Evolutionary conservation across 1,140 invertebrate species (phyloP), one percentile per base, ranked within the genome.

Genomic region (Formica exsecta): DNA sequence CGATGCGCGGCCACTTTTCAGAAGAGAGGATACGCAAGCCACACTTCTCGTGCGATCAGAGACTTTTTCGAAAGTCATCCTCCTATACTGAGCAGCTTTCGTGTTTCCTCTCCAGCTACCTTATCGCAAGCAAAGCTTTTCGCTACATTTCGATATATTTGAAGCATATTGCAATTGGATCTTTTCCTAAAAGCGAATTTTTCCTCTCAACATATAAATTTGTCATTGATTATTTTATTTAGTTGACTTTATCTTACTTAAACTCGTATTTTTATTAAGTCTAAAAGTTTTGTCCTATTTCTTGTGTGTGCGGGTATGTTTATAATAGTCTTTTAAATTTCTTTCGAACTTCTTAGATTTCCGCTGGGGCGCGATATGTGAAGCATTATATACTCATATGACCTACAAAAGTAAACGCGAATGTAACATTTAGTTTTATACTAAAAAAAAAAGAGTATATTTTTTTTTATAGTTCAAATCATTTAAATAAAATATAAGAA

Each of bases 1-100:
- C 88, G 74, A 90, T 90, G 59, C 65, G 79, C 54, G 73, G 59
- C 68, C 76, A 80, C 88, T 87, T 87, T 85, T 64, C 66, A 87
- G 62, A 29, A 48, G 4, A n/a, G 44, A 74, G 22, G 22, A 70
- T 25, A 54, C 79, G 16, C 62, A 73, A 89, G 84, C 87, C 84
- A 51, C 75, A 73, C 76, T 87, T 87, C 66, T 70, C 77, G 87
- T 36, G 64, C 48, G 84, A 79, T 89, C 87, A 41, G 25, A 48
- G 74, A 74, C 75, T 80, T 77, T 81, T 44, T 59, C 54, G n/a
- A 32, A 80, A 70, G 32, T 61, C 36, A n/a, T n/a, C 19, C 9
- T 38, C 36, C 38, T 29, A 32, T 25, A 8, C 25, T 54, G 25
- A 71, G 66, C 25, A 48, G 44, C 48, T 38, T 59, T 32, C 64